A percentile compares a stretch with the other conserved stretches of the same genome.
phyloP scores from a whole-genome alignment of 2,888 invertebrate genomes.

The Nephrotoma appendiculata region DNA sequence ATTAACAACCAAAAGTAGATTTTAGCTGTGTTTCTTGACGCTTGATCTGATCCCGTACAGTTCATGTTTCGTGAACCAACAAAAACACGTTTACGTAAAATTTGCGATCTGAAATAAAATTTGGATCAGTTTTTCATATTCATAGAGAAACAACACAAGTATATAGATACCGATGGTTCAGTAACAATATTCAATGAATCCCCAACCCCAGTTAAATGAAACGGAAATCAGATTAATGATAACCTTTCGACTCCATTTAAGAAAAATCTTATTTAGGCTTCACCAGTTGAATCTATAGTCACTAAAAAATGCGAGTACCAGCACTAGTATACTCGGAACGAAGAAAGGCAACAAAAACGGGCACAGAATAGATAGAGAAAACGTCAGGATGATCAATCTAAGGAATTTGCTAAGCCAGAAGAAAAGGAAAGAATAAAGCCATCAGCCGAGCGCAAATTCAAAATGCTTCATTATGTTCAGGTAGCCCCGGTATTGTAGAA shows the following conservation, averaged over 20 bases:
- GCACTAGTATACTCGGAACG: background rate
- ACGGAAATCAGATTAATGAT: background rate
- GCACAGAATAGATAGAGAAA: background rate
- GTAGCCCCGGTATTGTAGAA: background rate
- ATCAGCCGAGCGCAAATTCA: background rate
- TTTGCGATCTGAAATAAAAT: too few species aligned
- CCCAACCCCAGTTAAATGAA: background rate
- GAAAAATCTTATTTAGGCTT: background rate
- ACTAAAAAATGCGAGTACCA: background rate
- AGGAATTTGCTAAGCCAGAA: background rate
- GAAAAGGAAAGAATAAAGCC: background rate
- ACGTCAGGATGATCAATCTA: background rate
- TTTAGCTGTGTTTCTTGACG: too few species aligned
- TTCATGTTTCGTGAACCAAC: too few species aligned
- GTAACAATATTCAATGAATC: background rate
- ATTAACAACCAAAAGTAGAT: too few species aligned
- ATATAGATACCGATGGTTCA: background rate
- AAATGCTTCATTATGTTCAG: background rate
- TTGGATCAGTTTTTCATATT: too few species aligned
- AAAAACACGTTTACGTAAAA: too few species aligned
- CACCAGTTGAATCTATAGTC: background rate
- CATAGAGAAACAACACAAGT: too few species aligned
- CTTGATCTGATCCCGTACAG: too few species aligned
- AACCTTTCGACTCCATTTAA: background rate
- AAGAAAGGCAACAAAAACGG: background rate